These are phyloP conservation scores for Nymphalis c-album DNA, from an alignment of 2,888 invertebrate genomes.

Conservation along the genomic window DNA sequence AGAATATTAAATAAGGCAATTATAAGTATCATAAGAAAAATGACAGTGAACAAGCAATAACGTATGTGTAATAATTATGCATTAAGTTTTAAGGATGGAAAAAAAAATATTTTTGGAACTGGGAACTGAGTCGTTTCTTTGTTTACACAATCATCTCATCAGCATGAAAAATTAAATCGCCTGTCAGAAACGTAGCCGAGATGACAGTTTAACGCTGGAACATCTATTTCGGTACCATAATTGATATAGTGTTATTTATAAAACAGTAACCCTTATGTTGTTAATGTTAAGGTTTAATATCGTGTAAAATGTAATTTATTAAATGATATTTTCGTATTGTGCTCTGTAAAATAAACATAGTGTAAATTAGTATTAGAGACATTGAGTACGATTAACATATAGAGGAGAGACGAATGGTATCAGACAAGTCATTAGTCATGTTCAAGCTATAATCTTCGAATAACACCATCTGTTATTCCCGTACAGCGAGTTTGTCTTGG, in stretches of 20 bases:
- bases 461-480: constrained; percentile 70
- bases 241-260: constrained; percentile 15
- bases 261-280: constrained; percentile 8
- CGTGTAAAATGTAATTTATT: background rate
- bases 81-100: constrained; percentile 22
- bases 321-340: constrained; percentile 44
- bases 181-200: constrained; percentile 59
- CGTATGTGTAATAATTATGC: background rate
- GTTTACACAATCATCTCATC: constrained; percentile 64
- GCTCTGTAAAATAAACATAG: constrained; percentile 68
- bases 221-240: constrained; percentile 49
- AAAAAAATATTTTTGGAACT: constrained; percentile 55
- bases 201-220: constrained; percentile 69
- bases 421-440: constrained; percentile 74
- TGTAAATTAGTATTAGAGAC: constrained; percentile 72
- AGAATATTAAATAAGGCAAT: too few relatives aligned
- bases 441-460: constrained; percentile 74
- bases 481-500: constrained; percentile 36
- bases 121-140: constrained; percentile 55
- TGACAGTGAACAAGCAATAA: too few relatives aligned
- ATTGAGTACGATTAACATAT: constrained; percentile 75
- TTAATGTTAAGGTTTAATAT: constrained; percentile 32
- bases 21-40: too few relatives aligned
- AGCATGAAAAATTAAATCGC: constrained; percentile 75
- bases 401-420: constrained; percentile 56